Conservation (phyloP, 2,113 vertebrate species). For the Pelobates fuscus region DNA sequence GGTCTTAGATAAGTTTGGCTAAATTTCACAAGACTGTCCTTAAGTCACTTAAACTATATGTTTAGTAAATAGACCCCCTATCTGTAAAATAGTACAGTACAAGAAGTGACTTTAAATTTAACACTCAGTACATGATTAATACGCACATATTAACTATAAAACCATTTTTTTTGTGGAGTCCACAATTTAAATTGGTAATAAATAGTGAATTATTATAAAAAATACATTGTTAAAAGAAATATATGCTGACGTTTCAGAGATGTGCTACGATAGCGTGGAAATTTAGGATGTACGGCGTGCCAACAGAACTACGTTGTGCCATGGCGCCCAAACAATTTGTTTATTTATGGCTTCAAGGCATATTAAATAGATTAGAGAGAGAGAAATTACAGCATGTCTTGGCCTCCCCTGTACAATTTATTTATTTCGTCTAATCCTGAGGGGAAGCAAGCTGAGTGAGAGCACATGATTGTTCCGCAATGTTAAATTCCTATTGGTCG, state of each 20-base stretch:
- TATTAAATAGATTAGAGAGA: constrained; percentile 8
- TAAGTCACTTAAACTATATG: too few relatives aligned
- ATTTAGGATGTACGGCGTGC: not conserved
- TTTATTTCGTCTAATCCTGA: not conserved
- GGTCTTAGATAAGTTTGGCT: too few relatives aligned
- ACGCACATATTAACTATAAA: too few relatives aligned
- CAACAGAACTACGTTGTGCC: not conserved
- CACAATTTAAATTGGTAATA: too few relatives aligned
- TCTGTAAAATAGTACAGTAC: too few relatives aligned
- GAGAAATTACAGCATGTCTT: constrained; percentile 22
- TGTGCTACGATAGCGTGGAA: not conserved
- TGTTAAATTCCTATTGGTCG: not conserved
- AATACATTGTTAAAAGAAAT: too few relatives aligned
- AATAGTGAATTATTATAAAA: too few relatives aligned
- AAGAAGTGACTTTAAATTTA: too few relatives aligned
- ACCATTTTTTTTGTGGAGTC: too few relatives aligned
- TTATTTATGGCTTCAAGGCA: constrained; percentile 42
- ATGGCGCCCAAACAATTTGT: not conserved
- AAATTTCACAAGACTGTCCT: too few relatives aligned
- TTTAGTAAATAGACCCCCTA: too few relatives aligned
- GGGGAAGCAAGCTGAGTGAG: not conserved
- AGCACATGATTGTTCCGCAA: not conserved
- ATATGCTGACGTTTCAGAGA: not conserved
- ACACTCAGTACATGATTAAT: too few relatives aligned
- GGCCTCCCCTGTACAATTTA: not conserved